Evolutionary conservation across 2,797 vertebrate species (phyloP).

Genomic region (Eutrigla gurnardus): DNA sequence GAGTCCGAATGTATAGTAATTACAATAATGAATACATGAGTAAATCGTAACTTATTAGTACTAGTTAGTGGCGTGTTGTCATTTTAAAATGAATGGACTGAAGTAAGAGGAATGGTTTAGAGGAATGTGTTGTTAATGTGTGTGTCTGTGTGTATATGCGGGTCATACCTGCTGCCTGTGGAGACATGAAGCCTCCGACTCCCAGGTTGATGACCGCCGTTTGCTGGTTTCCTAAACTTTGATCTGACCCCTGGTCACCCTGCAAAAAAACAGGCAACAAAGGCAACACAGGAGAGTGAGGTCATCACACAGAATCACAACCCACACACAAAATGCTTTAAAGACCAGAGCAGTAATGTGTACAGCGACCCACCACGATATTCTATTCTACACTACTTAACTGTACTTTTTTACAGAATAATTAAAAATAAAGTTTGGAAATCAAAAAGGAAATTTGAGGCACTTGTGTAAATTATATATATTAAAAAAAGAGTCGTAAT

Average conservation of each 20-base stretch:
- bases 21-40: slow-evolving; percentile 57
- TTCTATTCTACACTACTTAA: not conserved
- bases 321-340: not conserved
- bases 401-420: not conserved
- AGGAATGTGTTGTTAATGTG: slow-evolving; percentile 11
- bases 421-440: not conserved
- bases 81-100: slow-evolving; percentile 42
- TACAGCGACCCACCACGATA: not conserved
- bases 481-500: too few species aligned
- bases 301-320: not conserved
- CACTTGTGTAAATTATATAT: not conserved
- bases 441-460: not conserved
- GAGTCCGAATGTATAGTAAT: slow-evolving; percentile 41
- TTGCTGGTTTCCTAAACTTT: slow-evolving; percentile 92
- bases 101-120: slow-evolving; percentile 29
- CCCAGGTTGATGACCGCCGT: slow-evolving; percentile 95
- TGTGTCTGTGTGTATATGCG: slow-evolving; percentile 10
- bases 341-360: not conserved
- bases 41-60: slow-evolving; percentile 56
- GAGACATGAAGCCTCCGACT: slow-evolving; percentile 93
- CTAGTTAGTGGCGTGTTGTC: slow-evolving; percentile 54
- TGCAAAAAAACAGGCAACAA: slow-evolving; percentile 62
- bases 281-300: slow-evolving; percentile 35
- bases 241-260: slow-evolving; percentile 92
- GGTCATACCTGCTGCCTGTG: slow-evolving; percentile 91